phyloP scores from a whole-genome alignment of 2,113 vertebrate species.

The Aspidoscelis tigris region DNA sequence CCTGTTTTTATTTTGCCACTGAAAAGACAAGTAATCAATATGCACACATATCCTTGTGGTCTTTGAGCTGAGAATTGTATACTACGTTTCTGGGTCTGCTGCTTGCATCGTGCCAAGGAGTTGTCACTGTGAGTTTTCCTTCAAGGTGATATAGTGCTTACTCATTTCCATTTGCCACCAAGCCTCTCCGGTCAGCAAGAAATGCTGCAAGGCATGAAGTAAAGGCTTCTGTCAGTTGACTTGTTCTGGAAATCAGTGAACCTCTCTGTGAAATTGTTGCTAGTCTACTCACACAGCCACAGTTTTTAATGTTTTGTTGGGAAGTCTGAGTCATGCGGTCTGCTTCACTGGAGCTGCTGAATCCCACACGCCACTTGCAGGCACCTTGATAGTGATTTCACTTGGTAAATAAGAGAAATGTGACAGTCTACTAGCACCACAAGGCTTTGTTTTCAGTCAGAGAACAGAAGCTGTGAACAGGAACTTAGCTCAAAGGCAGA shows the following conservation, averaged over 20 bases:
- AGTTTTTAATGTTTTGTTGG: fast-evolving
- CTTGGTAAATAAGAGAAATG: slow-evolving; percentile 13
- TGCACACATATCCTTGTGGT: neutral
- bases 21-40: slow-evolving; percentile 7
- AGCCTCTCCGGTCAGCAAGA: neutral
- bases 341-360: neutral
- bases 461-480: neutral
- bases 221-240: neutral
- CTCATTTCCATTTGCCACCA: neutral
- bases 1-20: neutral
- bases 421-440: neutral
- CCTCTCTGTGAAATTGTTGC: neutral
- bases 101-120: slow-evolving; percentile 8
- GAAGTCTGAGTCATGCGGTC: neutral
- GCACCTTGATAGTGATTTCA: neutral
- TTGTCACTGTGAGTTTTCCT: neutral
- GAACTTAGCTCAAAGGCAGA: no score
- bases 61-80: neutral
- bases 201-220: neutral
- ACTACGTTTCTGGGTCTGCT: slow-evolving; percentile 4
- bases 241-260: neutral
- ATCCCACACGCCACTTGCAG: fast-evolving
- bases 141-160: neutral
- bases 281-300: neutral
- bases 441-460: neutral